Percentiles rank a stretch among this genome's conserved stretches.
phyloP scores from a whole-genome alignment of 2,888 invertebrate genomes.

The Leuctra nigra region DNA sequence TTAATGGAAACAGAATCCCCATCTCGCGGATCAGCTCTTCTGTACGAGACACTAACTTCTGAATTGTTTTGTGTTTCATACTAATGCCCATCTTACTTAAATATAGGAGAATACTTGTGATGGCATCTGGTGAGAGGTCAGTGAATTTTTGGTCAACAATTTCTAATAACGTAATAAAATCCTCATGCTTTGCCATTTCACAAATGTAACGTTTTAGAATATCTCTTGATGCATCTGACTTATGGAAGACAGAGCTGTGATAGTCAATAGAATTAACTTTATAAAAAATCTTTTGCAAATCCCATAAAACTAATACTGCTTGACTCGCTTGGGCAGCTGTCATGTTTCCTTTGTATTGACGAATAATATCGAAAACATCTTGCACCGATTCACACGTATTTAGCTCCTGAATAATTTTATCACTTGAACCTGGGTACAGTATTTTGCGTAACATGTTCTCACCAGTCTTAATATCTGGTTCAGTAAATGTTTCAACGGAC shows the following conservation, averaged over 20 bases:
- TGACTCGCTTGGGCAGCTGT: slow-evolving; percentile 34
- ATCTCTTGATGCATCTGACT: slow-evolving; percentile 21
- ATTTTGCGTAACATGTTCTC: slow-evolving; percentile 14
- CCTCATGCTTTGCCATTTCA: slow-evolving; percentile 34
- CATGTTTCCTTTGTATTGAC: slow-evolving; percentile 31
- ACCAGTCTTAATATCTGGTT: slow-evolving; percentile 7
- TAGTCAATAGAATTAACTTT: slow-evolving; percentile 31
- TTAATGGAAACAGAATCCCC: slow-evolving; percentile 32
- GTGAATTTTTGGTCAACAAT: too few species aligned
- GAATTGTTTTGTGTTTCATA: slow-evolving; percentile 36
- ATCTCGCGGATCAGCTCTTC: background rate
- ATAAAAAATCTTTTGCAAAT: slow-evolving; percentile 38
- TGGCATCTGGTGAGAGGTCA: slow-evolving; percentile 38
- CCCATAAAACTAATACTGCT: slow-evolving; percentile 38
- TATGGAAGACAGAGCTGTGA: slow-evolving; percentile 19
- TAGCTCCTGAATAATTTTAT: slow-evolving; percentile 30
- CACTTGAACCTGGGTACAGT: slow-evolving; percentile 18
- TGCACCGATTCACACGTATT: slow-evolving; percentile 38
- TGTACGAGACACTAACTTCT: slow-evolving; percentile 36
- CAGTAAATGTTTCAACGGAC: background rate
- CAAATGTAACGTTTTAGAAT: slow-evolving; percentile 34
- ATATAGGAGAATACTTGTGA: slow-evolving; percentile 43
- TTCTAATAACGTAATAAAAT: too few species aligned
- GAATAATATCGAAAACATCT: slow-evolving; percentile 38
- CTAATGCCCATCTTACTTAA: slow-evolving; percentile 43